Evolutionary conservation across 23 tunicate genomes (phyloP), one percentile per base, ranked within the genome.

Genomic region (Halocynthia roretzi): DNA sequence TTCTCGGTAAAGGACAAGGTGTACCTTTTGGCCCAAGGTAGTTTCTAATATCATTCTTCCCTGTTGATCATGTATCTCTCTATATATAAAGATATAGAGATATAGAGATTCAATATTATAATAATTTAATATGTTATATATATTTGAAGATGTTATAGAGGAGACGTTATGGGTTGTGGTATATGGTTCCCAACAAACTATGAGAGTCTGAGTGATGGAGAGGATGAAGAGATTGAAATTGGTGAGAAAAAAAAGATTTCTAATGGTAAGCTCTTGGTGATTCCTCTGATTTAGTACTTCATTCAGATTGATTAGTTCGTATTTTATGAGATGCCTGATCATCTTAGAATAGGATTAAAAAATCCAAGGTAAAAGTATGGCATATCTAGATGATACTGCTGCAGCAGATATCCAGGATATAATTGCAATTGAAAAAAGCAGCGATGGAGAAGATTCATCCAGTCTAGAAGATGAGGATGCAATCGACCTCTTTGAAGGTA

Each of bases 91-190:
- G 62, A 57, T 10, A 57, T 57, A 57, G 14, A 10, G 14, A 2
- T 60, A 15, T 60, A 15, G 64, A 15, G n/a, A 15, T 60, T 60
- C 17, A 15, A 15, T 60, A 15, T 17, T 2, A 60, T 60, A 60
- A 60, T 17, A 1, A 17, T 60, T 60, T 18, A 68, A n/a, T 44
- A n/a, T 68, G 23, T 11, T 15, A 68, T 15, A 11, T n/a, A 56
- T 56, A 52, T 23, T 81, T 72, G 6, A 56, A 83, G 88, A 22
- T 85, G 83, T 74, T 69, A 67, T 55, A 80, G 90, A 54, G 90
- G 90, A 55, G 90, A 85, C 53, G 76, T 85, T 6, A 85, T 85
- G 80, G 90, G 90, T 7, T 85, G 90, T 40, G 90, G 90, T 8
- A 78, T 85, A 50, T 76, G 80, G 22, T 85, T 80, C 66, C 90